Evolutionary conservation across 2,113 vertebrate genomes (phyloP), one percentile per base, ranked within the genome.

Genomic region (Myotis lucifugus): DNA sequence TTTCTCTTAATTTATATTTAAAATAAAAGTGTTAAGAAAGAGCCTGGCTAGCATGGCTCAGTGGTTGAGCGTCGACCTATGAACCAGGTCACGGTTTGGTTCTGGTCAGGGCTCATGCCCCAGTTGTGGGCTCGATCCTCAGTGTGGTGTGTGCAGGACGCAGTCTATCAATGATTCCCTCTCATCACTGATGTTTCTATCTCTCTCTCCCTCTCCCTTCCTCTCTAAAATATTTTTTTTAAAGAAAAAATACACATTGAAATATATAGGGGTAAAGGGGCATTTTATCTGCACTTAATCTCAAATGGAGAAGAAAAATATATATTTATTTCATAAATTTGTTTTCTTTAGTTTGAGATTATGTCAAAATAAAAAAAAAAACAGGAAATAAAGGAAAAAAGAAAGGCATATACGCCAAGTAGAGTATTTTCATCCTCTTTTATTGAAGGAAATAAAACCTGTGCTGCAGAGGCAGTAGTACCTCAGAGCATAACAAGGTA

Each of bases 401-500:
- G 69, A 88, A 73, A 89, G 15, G 52, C 74, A 95, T 37, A 95
- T 25, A 96, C 18, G 90, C 73, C 48, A 90, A 85, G 23, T 74
- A 86, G 54, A 91, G 17, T 92, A 85, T 88, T 96, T 97, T 97
- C 77, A 96, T 96, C 90, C 96, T 90, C 97, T 97, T 97, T 97
- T 97, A 97, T 97, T 97, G 97, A 96, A 97, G 95, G 97, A 97
- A 96, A 96, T 85, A 97, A 97, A 97, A 97, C 77, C 74, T 92
- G 85, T 96, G 90, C 96, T 92, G 37, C 95, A 92, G 91, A 97
- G 95, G 93, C 82, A 88, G 56, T 29, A 25, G 54, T 37, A 70
- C 95, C 93, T 96, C 95, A 27, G 82, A 96, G 95, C 96, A 92
- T 48, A 88, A 96, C 95, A 97, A 90, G 46, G 77, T 96, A 56